Conservation (phyloP, 2,797 vertebrate species). For the Loriculus beryllinus region DNA sequence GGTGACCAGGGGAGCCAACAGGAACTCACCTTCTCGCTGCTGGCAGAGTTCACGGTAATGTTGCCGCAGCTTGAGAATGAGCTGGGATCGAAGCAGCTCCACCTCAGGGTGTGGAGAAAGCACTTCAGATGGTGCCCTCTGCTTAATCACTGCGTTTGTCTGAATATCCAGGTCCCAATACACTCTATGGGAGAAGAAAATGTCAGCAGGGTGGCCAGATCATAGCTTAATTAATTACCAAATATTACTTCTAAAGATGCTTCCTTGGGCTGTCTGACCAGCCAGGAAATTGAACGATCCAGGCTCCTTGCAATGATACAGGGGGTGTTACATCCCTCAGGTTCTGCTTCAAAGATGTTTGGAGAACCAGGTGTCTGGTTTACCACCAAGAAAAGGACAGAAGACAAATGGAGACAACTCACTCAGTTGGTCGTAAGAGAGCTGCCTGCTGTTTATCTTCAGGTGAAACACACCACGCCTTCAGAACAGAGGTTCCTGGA, state of each 20-base stretch:
- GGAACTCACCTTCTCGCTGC: conserved; percentile 88
- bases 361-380: neutral
- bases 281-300: neutral
- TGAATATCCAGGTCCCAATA: conserved; percentile 98
- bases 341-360: neutral
- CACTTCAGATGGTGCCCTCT: conserved; percentile 80
- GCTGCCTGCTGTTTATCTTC: conserved; percentile 90
- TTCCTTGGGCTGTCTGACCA: neutral
- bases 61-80: conserved; percentile 91
- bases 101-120: conserved; percentile 94
- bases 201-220: neutral
- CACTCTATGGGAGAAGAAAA: conserved; percentile 75
- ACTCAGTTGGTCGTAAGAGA: conserved; percentile 91
- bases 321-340: neutral
- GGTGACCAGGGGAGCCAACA: neutral
- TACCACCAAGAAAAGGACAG: neutral
- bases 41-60: conserved; percentile 96
- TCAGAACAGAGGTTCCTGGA: conserved; percentile 78
- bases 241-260: neutral
- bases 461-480: conserved; percentile 84
- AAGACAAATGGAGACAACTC: conserved; percentile 65
- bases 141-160: conserved; percentile 92
- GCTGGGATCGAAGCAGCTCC: conserved; percentile 91
- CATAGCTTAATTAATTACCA: neutral
- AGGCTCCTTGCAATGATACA: neutral